Conservation (phyloP, 1,140 invertebrate genomes). For the Drosophila albomicans region DNA sequence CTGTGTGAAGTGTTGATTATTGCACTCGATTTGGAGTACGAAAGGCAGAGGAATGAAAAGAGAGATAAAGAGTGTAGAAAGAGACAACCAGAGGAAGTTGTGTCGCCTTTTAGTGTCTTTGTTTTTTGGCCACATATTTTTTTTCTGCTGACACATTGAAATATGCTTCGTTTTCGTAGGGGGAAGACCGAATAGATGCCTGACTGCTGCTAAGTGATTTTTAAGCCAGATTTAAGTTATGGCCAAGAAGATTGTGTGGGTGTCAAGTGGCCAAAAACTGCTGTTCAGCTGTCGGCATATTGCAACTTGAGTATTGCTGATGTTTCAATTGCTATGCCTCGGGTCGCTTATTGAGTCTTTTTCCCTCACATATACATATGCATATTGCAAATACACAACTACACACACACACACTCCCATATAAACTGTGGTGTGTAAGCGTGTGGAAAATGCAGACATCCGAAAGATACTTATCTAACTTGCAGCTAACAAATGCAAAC, state of each 20-base stretch:
- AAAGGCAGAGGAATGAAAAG: background rate
- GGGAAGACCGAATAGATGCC: constrained; percentile 16
- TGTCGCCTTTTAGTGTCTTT: constrained; percentile 20
- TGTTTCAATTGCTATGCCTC: constrained; percentile 70
- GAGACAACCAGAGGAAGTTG: background rate
- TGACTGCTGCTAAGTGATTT: constrained; percentile 67
- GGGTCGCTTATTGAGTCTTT: constrained; percentile 15
- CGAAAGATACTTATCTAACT: constrained; percentile 75
- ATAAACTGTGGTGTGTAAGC: constrained; percentile 1
- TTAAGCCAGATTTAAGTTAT: constrained; percentile 77
- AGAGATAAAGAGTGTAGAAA: background rate
- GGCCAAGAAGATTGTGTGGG: constrained; percentile 63
- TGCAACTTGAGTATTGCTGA: constrained; percentile 77
- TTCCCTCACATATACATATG: background rate
- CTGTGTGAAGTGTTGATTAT: constrained; percentile 67
- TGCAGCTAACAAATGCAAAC: constrained; percentile 68
- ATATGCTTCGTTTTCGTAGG: constrained; percentile 6
- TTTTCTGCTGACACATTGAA: constrained; percentile 68
- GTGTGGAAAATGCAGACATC: constrained; percentile 65
- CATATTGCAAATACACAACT: background rate
- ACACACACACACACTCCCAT: constrained; percentile 9
- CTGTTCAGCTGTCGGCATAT: constrained; percentile 63
- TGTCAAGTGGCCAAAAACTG: constrained; percentile 47
- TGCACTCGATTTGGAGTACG: constrained; percentile 59
- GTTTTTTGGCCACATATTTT: constrained; percentile 46